These are phyloP conservation scores for Morone saxatilis DNA, from an alignment of 2,113 vertebrate genomes.

Conservation along the genomic window DNA sequence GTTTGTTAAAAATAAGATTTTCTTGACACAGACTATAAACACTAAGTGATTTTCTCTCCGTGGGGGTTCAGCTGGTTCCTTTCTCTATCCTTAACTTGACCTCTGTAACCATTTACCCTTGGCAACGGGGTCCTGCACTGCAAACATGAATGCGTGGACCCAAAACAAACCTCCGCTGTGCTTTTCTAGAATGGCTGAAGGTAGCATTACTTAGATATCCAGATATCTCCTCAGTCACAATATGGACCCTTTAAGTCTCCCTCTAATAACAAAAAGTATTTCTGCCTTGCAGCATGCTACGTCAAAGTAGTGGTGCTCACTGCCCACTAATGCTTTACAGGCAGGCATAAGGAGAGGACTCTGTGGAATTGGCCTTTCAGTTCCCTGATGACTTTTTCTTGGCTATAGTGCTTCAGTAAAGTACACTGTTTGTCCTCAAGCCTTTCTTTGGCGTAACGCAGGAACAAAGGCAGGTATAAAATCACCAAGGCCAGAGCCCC, in stretches of 20 bases:
- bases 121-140: constrained; percentile 15
- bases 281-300: constrained; percentile 26
- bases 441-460: not conserved
- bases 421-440: constrained; percentile 12
- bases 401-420: constrained; percentile 14
- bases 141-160: constrained; percentile 32
- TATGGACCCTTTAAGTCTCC: not conserved
- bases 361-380: constrained; percentile 18
- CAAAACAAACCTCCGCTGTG: constrained; percentile 11
- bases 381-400: constrained; percentile 20
- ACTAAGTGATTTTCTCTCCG: not conserved
- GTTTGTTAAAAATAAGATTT: not conserved
- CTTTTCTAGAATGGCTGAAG: constrained; percentile 4
- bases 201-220: not conserved
- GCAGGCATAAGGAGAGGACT: constrained; percentile 10
- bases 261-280: constrained; percentile 18
- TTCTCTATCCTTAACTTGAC: constrained; percentile 43
- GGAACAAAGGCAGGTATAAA: constrained; percentile 40
- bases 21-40: not conserved
- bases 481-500: constrained; percentile 35
- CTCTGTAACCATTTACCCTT: constrained; percentile 63
- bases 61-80: constrained; percentile 23
- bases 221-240: not conserved
- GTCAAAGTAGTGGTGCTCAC: constrained; percentile 13
- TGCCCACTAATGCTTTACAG: constrained; percentile 32